Evolutionary conservation across 2,888 invertebrate species (phyloP), one percentile per base, ranked within the genome.

Genomic region (Sphaerophoria rueppellii): DNA sequence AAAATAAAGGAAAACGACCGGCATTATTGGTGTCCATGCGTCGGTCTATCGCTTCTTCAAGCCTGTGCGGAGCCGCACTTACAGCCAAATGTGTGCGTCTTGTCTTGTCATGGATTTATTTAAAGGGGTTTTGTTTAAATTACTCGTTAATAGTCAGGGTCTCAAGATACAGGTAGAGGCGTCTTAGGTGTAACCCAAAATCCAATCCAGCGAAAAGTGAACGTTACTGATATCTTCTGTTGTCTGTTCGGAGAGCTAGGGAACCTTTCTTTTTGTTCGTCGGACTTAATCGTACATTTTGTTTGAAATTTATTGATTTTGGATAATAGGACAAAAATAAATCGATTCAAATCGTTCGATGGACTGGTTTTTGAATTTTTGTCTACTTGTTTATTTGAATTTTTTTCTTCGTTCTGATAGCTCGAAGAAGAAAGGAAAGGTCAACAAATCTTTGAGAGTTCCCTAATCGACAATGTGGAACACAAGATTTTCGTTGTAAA

Each of bases 291-390:
- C 82, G 78, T 70, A 70, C 37, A 67, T 79, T 78, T 78, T 71
- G 65, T 55, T 79, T 67, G 37, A 50, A 75, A 83, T 83, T 83
- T 83, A 83, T 83, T 75, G 82, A 74, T 71, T 72, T 82, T 60
- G 43, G 58, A 46, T 67, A 65, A 67, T 74, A 57, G 79, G 65
- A 76, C 52, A 75, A 78, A 70, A 58, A 77, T 60, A 81, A 40
- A 76, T 76, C 76, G 46, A 65, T 72, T 58, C 72, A 67, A 67
- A 54, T 60, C 7, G 50, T 52, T 52, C 2, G 5, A 54, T n/a
- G n/a, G 69, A 80, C 67, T 55, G 79, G 74, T 80, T 69, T 63
- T 46, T 9, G 40, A 5, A 2, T 35, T 0, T n/a, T 35, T 35
- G 34, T 57, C 4, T 57, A 16, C 11, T 40, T 14, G n/a, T 63